A percentile compares a stretch with the other conserved stretches of the same genome.
These are phyloP conservation scores for Phenganax subtilis DNA, from an alignment of 92 coral and sea anemone genomes.

Conservation along the genomic window DNA sequence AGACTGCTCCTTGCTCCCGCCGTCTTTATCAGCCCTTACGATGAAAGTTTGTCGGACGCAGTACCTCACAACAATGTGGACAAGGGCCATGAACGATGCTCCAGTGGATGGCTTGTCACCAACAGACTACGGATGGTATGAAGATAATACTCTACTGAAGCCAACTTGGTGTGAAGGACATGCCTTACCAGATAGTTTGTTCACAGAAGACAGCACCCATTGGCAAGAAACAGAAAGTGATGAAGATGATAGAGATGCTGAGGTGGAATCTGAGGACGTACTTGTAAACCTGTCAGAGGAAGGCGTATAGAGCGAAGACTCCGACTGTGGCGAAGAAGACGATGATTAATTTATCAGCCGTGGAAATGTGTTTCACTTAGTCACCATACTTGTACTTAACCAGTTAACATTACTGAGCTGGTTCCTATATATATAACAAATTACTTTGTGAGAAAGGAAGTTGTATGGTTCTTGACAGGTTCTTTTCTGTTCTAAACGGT, in stretches of 20 bases:
- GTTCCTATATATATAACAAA: no score
- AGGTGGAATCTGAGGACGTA: neutral
- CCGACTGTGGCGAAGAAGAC: neutral
- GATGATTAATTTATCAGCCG: neutral
- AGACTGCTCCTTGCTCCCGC: conserved; percentile 14
- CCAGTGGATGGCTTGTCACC: neutral
- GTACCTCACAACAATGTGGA: conserved; percentile 2
- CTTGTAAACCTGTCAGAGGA: neutral
- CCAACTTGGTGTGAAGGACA: conserved; percentile 11
- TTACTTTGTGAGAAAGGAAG: no score
- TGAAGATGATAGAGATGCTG: neutral
- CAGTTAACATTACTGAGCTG: neutral
- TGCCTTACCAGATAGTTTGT: conserved; percentile 9
- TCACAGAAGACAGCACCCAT: neutral
- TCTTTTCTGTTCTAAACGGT: neutral
- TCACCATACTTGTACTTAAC: neutral
- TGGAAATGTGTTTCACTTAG: neutral
- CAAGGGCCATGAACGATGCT: neutral
- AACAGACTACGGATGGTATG: conserved; percentile 14
- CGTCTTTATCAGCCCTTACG: neutral
- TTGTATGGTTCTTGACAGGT: neutral
- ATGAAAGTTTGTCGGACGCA: conserved; percentile 16
- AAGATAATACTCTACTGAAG: neutral
- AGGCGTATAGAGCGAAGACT: neutral
- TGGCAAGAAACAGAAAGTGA: neutral